Base-by-base conservation (phyloP, 1,140 invertebrate species). In the Brachionus sp. region DNA sequence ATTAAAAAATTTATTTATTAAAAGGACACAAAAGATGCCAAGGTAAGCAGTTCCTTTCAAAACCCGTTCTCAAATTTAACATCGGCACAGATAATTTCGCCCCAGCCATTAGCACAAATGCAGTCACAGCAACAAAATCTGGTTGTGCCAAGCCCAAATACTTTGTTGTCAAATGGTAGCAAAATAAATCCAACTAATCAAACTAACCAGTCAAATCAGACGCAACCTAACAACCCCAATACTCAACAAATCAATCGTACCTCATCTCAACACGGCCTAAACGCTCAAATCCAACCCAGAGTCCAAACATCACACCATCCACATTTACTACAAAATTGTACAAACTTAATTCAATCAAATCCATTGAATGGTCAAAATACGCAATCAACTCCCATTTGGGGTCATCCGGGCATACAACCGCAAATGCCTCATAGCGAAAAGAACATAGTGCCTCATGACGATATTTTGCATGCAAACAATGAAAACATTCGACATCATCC, bases 271-370 rank as follows among this genome's bases (percentile, higher is more conserved):
- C 29, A 70, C 19, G 66, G 16, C 29, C 13, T 70, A 6, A 39
- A 33, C 37, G 33, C 35, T 5, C 35, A 37, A n/a, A 70, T 70
- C 9, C 77, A 78, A 39, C 42, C 77, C 10, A 46, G 37, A 16
- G 50, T 25, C 7, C 77, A 80, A 37, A 23, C 46, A 12, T n/a
- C 50, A 23, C 77, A 78, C 9, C 75, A 80, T 80, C 77, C 50
- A 37, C 77, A 80, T 23, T n/a, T 80, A 42, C 29, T 80, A 25
- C 77, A 80, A 80, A 80, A 80, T 25, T 80, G 77, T 80, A 80
- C 75, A 53, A 80, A 80, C 42, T 44, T 80, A 57, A 57, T 62
- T 23, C 70, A 75, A 75, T 25, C 70, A 46, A 75, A 46, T 75
- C 66, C 33, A 70, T 7, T 70, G 19, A 57, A 80, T 80, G 23